These are phyloP conservation scores for Meteorus colon DNA, from an alignment of 2,888 invertebrate genomes.

Conservation along the genomic window DNA sequence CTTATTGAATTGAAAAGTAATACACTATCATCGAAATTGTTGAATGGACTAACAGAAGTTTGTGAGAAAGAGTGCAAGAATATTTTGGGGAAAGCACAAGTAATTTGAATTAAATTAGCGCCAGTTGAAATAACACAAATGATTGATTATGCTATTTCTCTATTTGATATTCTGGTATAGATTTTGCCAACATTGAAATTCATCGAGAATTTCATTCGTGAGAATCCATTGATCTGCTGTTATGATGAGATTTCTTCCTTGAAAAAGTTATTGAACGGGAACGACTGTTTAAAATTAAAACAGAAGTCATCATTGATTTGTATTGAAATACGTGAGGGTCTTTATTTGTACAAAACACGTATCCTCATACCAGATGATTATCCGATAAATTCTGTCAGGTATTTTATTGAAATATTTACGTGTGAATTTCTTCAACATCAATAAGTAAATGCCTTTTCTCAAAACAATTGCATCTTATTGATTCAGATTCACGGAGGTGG, in stretches of 20 bases:
- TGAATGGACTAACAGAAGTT: conserved; percentile 78
- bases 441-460: background rate
- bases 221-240: conserved; percentile 83
- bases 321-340: conserved; percentile 76
- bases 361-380: conserved; percentile 80
- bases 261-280: conserved; percentile 74
- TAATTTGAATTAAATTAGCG: conserved; percentile 48
- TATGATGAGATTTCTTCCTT: conserved; percentile 81
- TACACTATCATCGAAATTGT: conserved; percentile 78
- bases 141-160: conserved; percentile 16
- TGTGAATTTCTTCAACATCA: conserved; percentile 6
- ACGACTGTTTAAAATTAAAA: conserved; percentile 79
- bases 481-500: conserved; percentile 76
- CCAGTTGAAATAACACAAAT: background rate
- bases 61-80: conserved; percentile 79
- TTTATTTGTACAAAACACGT: conserved; percentile 78
- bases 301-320: conserved; percentile 79
- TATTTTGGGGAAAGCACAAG: conserved; percentile 77
- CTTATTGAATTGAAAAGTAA: conserved; percentile 83
- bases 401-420: conserved; percentile 54
- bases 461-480: background rate
- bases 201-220: conserved; percentile 79
- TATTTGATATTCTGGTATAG: conserved; percentile 62
- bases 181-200: conserved; percentile 78
- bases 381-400: conserved; percentile 76